A percentile compares a stretch with the other conserved stretches of the same genome.
Evolutionary conservation across 1,140 invertebrate genomes (phyloP).

Genomic region (Zaprionus ghesquierei): DNA sequence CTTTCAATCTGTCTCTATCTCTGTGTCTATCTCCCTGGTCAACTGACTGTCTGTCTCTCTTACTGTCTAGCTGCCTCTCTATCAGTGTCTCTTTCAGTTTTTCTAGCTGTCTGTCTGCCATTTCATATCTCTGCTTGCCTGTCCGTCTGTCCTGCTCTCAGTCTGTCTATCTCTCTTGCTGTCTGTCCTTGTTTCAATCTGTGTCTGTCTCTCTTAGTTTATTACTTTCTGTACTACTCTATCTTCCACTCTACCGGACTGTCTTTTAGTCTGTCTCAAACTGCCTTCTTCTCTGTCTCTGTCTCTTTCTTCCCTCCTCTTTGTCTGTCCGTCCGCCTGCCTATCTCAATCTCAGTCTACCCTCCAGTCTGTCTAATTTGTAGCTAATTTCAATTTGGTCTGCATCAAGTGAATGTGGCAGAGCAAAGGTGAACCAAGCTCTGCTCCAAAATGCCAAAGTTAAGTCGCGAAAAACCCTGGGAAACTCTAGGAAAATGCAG

Average conservation of each 20-base stretch:
- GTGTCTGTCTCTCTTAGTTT: background rate
- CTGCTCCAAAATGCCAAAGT: constrained; percentile 23
- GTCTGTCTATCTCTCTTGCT: background rate
- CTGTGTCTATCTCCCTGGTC: background rate
- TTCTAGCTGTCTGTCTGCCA: background rate
- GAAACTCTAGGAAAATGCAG: background rate
- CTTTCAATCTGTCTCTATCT: background rate
- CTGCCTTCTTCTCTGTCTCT: constrained; percentile 43
- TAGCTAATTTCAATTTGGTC: constrained; percentile 71
- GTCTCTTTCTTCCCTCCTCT: constrained; percentile 37
- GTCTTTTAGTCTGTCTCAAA: constrained; percentile 8
- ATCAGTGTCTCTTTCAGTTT: background rate
- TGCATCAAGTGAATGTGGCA: constrained; percentile 18
- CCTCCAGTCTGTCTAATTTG: constrained; percentile 50
- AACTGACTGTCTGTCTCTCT: background rate
- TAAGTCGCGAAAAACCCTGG: constrained; percentile 39
- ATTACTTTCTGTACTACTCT: no score
- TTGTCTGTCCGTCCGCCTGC: background rate
- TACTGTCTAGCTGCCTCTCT: background rate
- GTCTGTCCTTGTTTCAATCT: background rate
- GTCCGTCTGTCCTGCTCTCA: background rate
- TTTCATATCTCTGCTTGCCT: background rate
- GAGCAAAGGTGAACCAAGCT: background rate
- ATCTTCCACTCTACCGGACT: background rate
- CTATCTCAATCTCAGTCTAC: background rate